Conservation (phyloP, 2,113 vertebrate genomes). For the Elanus axillaris region DNA sequence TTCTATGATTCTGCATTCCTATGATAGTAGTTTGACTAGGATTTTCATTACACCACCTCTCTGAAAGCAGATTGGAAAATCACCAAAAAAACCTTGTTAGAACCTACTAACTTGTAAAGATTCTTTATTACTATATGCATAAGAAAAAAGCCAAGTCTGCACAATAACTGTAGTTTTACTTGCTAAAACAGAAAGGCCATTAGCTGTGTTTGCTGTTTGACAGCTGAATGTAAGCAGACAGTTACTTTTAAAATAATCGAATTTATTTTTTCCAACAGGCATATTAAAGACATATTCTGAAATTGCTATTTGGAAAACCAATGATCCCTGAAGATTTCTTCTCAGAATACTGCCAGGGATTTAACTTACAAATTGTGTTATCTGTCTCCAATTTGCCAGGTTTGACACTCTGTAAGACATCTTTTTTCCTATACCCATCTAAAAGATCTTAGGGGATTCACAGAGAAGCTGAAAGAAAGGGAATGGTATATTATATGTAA, state of each 20-base stretch:
- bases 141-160: not conserved
- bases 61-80: not conserved
- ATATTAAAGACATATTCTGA: not conserved
- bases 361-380: not conserved
- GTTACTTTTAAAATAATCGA: not conserved
- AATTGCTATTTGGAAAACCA: not conserved
- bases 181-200: not conserved
- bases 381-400: not conserved
- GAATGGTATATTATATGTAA: not conserved
- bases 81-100: not conserved
- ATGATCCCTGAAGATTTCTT: not conserved
- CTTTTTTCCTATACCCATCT: not conserved
- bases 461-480: not conserved
- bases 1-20: not conserved
- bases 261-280: not conserved
- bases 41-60: not conserved
- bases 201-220: not conserved
- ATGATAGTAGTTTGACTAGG: not conserved
- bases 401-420: not conserved
- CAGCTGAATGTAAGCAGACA: not conserved
- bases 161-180: not conserved
- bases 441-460: not conserved
- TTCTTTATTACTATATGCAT: not conserved
- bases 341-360: not conserved
- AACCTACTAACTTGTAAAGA: not conserved